Percentiles rank a stretch among this genome's conserved stretches.
phyloP scores from a whole-genome alignment of 1,140 invertebrate species.

The Holcopasites calliopsidis region DNA sequence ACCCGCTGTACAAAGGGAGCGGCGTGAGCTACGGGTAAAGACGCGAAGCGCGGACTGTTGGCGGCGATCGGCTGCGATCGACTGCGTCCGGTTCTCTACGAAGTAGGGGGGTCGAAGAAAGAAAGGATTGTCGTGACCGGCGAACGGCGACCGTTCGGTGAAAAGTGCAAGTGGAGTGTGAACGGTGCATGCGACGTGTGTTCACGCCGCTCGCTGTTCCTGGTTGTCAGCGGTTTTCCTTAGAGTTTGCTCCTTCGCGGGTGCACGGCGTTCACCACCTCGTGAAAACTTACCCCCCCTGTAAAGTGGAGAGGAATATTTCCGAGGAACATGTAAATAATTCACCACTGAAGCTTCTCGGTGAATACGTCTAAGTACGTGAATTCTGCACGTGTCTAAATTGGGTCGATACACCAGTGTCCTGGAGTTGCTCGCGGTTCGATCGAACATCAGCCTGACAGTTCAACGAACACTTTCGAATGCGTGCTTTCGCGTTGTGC shows the following conservation, averaged over 20 bases:
- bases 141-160: conserved; percentile 26
- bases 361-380: neutral
- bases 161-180: conserved; percentile 60
- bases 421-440: neutral
- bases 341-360: neutral
- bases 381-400: too few relatives aligned
- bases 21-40: neutral
- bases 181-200: conserved; percentile 36
- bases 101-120: conserved; percentile 9
- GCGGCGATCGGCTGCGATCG: conserved; percentile 48
- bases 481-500: too few relatives aligned
- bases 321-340: conserved; percentile 11
- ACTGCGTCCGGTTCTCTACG: conserved; percentile 42
- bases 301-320: neutral
- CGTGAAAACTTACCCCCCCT: neutral
- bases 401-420: too few relatives aligned
- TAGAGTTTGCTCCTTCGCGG: neutral
- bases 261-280: neutral
- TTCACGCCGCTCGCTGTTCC: conserved; percentile 8
- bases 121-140: conserved; percentile 39
- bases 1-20: conserved; percentile 9
- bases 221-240: conserved; percentile 35
- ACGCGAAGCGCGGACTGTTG: conserved; percentile 29
- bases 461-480: too few relatives aligned
- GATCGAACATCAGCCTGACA: neutral